Evolutionary conservation across 92 coral and sea anemone genomes (phyloP).

Genomic region (Porites cylindrica): DNA sequence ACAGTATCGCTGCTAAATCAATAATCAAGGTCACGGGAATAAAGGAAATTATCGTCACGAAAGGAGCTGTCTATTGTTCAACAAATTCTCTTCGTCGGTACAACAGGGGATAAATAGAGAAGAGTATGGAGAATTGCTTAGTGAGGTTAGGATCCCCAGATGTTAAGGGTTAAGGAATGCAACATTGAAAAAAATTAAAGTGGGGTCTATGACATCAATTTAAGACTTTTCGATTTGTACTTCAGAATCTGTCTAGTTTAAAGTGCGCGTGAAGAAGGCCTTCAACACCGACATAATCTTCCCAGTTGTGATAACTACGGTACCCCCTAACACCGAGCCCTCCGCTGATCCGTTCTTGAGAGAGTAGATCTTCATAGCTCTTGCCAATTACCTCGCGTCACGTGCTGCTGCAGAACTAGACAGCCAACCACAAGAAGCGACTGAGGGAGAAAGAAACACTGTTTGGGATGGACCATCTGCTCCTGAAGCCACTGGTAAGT

Average conservation of each 20-base stretch:
- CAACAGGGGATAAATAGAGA: too few species aligned
- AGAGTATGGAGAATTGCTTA: background rate
- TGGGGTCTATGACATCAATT: background rate
- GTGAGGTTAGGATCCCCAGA: background rate
- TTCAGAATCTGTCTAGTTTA: too few species aligned
- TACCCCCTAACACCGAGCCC: conserved; percentile 18
- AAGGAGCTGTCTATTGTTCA: background rate
- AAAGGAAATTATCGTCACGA: background rate
- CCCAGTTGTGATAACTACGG: conserved; percentile 28
- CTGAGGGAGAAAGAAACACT: too few species aligned
- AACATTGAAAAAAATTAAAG: background rate
- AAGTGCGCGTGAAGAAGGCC: conserved; percentile 4
- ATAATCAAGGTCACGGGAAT: background rate
- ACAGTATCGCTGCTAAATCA: too few species aligned
- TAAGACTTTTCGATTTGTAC: too few species aligned
- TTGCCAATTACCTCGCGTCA: too few species aligned
- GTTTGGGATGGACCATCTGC: too few species aligned
- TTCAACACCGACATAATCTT: conserved; percentile 20
- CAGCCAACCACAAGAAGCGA: too few species aligned
- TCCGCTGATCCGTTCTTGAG: conserved; percentile 3
- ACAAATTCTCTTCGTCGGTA: background rate
- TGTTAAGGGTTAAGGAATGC: background rate
- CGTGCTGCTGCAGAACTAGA: too few species aligned
- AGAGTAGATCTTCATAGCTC: background rate
- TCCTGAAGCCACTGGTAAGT: too few species aligned